These are phyloP conservation scores for Baronia brevicornis DNA, from an alignment of 2,888 invertebrate species.

Conservation along the genomic window DNA sequence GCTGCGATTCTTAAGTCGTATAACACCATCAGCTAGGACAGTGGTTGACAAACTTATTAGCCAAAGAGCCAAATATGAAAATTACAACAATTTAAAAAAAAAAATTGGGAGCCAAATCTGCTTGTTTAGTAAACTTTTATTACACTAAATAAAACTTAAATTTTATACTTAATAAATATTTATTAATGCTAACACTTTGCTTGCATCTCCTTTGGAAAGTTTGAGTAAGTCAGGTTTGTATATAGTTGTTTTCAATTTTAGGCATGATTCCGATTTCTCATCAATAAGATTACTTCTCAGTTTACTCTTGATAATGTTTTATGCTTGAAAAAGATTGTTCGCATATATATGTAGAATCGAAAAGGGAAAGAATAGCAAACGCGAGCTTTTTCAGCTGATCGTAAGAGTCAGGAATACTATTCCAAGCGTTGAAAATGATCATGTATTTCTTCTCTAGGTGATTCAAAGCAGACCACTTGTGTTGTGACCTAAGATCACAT, in stretches of 20 bases:
- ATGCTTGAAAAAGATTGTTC: slow-evolving; percentile 22
- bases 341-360: slow-evolving; percentile 14
- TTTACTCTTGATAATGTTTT: slow-evolving; percentile 21
- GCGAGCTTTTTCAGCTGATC: slow-evolving; percentile 16
- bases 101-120: slow-evolving; percentile 5
- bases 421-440: slow-evolving; percentile 19
- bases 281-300: slow-evolving; percentile 18
- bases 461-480: slow-evolving; percentile 19
- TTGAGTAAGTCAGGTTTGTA: slow-evolving; percentile 10
- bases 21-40: too few relatives aligned
- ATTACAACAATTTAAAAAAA: slow-evolving; percentile 1
- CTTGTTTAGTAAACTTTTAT: slow-evolving; percentile 5
- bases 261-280: too few relatives aligned
- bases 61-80: slow-evolving; percentile 1
- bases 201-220: slow-evolving; percentile 11
- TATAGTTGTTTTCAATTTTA: slow-evolving; percentile 19
- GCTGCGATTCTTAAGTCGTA: too few relatives aligned
- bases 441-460: slow-evolving; percentile 19
- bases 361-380: slow-evolving; percentile 15
- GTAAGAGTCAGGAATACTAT: slow-evolving; percentile 15
- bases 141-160: slow-evolving; percentile 8
- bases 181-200: slow-evolving; percentile 9
- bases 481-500: slow-evolving; percentile 22
- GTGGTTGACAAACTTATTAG: slow-evolving; percentile 5
- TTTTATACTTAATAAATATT: slow-evolving; percentile 9